phyloP scores from a whole-genome alignment of 2,113 vertebrate genomes.

The Gavia stellata region DNA sequence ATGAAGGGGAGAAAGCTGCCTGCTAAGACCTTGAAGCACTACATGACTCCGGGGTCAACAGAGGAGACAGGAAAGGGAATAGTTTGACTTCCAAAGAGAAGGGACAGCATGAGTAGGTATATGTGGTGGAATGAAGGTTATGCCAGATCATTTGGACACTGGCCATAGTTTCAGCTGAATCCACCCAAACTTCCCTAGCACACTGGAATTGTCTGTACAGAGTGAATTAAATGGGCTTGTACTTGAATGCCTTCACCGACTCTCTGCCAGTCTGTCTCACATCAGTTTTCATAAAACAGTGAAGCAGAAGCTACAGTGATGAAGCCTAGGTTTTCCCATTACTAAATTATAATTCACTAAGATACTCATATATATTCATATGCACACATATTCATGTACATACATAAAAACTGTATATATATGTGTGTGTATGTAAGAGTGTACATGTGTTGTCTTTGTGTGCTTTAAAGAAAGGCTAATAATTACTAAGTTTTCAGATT shows the following conservation, averaged over 20 bases:
- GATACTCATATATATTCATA: not conserved
- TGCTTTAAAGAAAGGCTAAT: not conserved
- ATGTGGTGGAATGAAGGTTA: not conserved
- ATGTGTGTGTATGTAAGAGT: not conserved
- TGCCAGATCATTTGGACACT: not conserved
- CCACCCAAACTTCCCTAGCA: not conserved
- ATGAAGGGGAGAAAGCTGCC: not conserved
- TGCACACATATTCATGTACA: not conserved
- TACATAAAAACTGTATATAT: not conserved
- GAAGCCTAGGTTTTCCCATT: not conserved
- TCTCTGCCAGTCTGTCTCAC: not conserved
- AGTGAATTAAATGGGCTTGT: not conserved
- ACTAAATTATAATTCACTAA: not conserved
- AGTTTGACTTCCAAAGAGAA: not conserved
- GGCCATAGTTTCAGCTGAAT: not conserved
- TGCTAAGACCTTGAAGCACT: not conserved
- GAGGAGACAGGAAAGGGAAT: not conserved
- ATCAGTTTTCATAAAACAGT: not conserved
- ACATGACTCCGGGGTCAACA: not conserved
- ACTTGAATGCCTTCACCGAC: not conserved
- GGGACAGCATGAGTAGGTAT: not conserved
- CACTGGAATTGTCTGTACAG: not conserved
- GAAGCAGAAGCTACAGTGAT: not conserved
- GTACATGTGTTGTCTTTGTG: not conserved
- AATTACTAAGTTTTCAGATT: not conserved